Evolutionary conservation across 2,797 vertebrate species (phyloP).

Genomic region (Microctenopoma steveboyesi): DNA sequence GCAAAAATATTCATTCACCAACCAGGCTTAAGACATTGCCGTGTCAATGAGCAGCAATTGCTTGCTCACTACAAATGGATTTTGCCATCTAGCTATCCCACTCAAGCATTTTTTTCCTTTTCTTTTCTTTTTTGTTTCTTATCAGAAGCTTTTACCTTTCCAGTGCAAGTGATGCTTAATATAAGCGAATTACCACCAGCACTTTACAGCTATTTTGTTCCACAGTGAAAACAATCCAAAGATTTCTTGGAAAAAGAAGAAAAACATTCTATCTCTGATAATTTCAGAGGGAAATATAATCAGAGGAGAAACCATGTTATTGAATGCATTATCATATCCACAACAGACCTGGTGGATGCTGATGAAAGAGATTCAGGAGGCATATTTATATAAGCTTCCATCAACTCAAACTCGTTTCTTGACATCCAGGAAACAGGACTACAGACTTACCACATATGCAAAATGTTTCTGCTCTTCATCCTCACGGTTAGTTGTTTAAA

Average conservation of each 20-base stretch:
- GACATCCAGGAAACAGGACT: no score
- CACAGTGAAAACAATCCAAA: constrained; percentile 47
- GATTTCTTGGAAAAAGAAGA: constrained; percentile 29
- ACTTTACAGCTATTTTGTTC: constrained; percentile 69
- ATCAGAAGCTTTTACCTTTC: constrained; percentile 34
- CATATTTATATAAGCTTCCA: no score
- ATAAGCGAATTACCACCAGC: constrained; percentile 65
- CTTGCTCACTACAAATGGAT: constrained; percentile 69
- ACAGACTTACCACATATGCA: no score
- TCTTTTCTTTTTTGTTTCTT: constrained; percentile 11
- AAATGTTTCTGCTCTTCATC: no score
- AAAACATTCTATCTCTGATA: constrained; percentile 39
- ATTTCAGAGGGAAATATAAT: constrained; percentile 60
- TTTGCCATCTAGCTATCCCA: constrained; percentile 59
- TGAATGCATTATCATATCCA: constrained; percentile 56
- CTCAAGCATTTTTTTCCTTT: constrained; percentile 55
- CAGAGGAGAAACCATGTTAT: constrained; percentile 49
- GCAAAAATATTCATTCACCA: constrained; percentile 82
- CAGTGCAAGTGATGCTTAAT: constrained; percentile 44
- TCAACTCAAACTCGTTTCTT: no score
- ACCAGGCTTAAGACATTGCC: constrained; percentile 75
- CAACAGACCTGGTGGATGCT: constrained; percentile 24
- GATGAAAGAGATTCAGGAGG: constrained; percentile 12
- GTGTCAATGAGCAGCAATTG: constrained; percentile 74
- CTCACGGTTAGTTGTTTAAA: no score